phyloP scores from a whole-genome alignment of 2,888 invertebrate genomes.

The Lottia gigantea region DNA sequence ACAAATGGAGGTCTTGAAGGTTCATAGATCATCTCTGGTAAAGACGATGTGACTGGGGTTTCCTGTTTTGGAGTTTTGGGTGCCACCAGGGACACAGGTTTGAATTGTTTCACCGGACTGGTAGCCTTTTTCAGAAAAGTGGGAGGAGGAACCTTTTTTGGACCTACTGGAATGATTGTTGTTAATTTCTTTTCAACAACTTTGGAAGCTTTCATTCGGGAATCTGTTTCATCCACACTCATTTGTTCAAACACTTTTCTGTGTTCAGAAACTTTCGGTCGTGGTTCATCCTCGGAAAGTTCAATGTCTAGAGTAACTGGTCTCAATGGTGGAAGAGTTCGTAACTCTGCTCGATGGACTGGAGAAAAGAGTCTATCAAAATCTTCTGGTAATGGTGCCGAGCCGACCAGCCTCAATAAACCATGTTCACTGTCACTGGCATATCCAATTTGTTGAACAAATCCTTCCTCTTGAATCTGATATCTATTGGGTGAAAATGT shows the following conservation, averaged over 20 bases:
- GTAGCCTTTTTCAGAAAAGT: neutral
- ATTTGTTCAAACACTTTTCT: neutral
- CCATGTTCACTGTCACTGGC: slow-evolving; percentile 58
- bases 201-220: neutral
- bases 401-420: slow-evolving; percentile 48
- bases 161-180: neutral
- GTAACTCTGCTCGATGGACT: neutral
- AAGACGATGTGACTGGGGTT: slow-evolving; percentile 20
- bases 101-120: slow-evolving; percentile 14
- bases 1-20: slow-evolving; percentile 48
- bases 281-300: neutral
- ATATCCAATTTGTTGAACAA: slow-evolving; percentile 61
- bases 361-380: neutral
- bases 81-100: slow-evolving; percentile 26
- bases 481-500: slow-evolving; percentile 28
- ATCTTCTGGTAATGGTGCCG: neutral
- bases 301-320: neutral
- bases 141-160: neutral
- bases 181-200: neutral
- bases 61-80: slow-evolving; percentile 42
- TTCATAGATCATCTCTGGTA: slow-evolving; percentile 38
- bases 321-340: neutral
- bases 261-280: neutral
- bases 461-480: slow-evolving; percentile 56
- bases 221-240: neutral